Base-by-base conservation (phyloP, 2,888 invertebrate species). In the Acanthosoma haemorrhoidale region DNA sequence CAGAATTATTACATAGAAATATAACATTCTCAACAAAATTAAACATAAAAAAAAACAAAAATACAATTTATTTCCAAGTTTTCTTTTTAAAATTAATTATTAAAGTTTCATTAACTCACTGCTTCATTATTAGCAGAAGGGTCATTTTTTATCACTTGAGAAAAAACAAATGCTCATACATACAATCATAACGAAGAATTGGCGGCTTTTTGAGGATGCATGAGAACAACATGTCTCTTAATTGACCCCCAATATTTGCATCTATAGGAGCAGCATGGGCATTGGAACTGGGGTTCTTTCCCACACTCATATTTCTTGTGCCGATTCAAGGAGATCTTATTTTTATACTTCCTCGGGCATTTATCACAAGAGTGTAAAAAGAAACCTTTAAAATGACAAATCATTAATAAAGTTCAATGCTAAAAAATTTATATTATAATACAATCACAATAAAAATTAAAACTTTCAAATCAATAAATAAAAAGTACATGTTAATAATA, bases 221-320 rank as follows among this genome's bases (percentile, higher is more conserved):
- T 69, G 13, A 66, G 51, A 4, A 71, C 32, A 25, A 71, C 64
- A 21, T 73, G 72, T 41, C 31, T 63, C 38, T 70, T 72, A 15
- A 75, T 18, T 36, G 70, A 43, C 9, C 43, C 68, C 21, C 74
- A 73, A 59, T 70, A 69, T 31, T 38, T 66, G 67, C 68, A 73
- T 43, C 72, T 75, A 69, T 75, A 74, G 9, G 66, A 16, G 61
- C 75, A 75, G 69, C 71, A 68, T 41, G 70, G 68, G 36, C 75
- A 75, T 4, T 41, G 15, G 39, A 74, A 74, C 25, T 72, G 73
- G 6, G 75, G 74, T 51, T 77, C 77, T 57, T 75, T 63, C 5
- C 75, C 74, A 38, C 78, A 78, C 74, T 80, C 80, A 70, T 80
- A 80, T 63, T 78, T 78, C 68, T 77, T 75, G 73, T 81, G 81